Percentiles rank a stretch among this genome's conserved stretches.
phyloP scores from a whole-genome alignment of 2,888 invertebrate genomes.

The Pachliopta kotzebuea region DNA sequence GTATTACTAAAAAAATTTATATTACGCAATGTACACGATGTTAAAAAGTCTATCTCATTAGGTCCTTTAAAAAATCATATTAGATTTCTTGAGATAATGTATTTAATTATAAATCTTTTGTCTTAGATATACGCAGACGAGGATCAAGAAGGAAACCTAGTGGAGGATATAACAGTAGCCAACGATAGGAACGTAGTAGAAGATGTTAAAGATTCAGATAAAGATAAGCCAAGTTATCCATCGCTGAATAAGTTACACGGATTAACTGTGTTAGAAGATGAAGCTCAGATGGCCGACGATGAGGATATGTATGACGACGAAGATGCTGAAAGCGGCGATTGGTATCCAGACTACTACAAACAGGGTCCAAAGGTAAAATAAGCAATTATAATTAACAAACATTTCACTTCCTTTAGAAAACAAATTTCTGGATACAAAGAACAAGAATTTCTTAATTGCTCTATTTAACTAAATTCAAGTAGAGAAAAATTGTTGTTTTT shows the following conservation, averaged over 20 bases:
- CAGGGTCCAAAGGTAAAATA: conserved; percentile 59
- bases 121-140: conserved; percentile 69
- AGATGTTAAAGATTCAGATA: conserved; percentile 34
- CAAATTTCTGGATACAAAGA: too few species aligned
- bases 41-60: too few species aligned
- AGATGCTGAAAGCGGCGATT: conserved; percentile 66
- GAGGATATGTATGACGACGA: conserved; percentile 57
- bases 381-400: background rate
- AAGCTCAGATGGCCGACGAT: conserved; percentile 54
- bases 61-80: too few species aligned
- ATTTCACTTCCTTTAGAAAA: too few species aligned
- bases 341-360: conserved; percentile 64
- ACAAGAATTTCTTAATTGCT: too few species aligned
- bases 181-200: conserved; percentile 34
- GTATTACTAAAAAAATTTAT: too few species aligned
- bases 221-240: conserved; percentile 43
- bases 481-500: too few species aligned
- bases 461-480: too few species aligned
- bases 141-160: conserved; percentile 49
- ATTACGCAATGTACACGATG: too few species aligned
- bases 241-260: conserved; percentile 62
- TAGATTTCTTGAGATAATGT: background rate
- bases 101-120: conserved; percentile 15
- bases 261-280: conserved; percentile 65
- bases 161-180: conserved; percentile 37